These are phyloP conservation scores for Ptychochromis oligacanthus DNA, from an alignment of 2,113 vertebrate genomes.

Conservation along the genomic window DNA sequence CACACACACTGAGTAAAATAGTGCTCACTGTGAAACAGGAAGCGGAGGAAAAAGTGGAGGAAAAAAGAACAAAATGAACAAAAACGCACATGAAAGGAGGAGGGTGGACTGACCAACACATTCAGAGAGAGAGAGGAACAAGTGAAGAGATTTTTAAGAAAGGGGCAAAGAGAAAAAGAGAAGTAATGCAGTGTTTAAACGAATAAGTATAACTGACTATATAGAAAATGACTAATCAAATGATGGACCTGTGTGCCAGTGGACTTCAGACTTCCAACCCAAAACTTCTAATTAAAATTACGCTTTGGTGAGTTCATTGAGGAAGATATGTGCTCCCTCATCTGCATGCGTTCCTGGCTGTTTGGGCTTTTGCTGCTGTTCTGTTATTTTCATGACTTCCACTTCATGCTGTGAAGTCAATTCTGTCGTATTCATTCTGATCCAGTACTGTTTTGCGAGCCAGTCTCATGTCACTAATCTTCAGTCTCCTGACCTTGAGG, in stretches of 20 bases:
- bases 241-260: neutral
- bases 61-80: neutral
- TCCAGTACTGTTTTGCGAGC: neutral
- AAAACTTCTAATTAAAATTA: neutral
- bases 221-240: neutral
- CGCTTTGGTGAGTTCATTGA: neutral
- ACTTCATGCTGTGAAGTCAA: neutral
- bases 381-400: neutral
- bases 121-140: neutral
- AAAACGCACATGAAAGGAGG: neutral
- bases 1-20: neutral
- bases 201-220: neutral
- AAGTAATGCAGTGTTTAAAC: neutral
- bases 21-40: neutral
- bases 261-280: neutral
- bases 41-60: neutral
- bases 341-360: neutral
- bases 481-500: no score
- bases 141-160: neutral
- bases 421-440: no score
- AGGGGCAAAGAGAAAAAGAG: neutral
- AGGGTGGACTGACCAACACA: neutral
- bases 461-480: neutral
- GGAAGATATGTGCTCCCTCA: neutral
- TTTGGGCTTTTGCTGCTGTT: neutral